Evolutionary conservation across 2,113 vertebrate genomes (phyloP), one percentile per base, ranked within the genome.

Genomic region (Tricholaema leucomelas): DNA sequence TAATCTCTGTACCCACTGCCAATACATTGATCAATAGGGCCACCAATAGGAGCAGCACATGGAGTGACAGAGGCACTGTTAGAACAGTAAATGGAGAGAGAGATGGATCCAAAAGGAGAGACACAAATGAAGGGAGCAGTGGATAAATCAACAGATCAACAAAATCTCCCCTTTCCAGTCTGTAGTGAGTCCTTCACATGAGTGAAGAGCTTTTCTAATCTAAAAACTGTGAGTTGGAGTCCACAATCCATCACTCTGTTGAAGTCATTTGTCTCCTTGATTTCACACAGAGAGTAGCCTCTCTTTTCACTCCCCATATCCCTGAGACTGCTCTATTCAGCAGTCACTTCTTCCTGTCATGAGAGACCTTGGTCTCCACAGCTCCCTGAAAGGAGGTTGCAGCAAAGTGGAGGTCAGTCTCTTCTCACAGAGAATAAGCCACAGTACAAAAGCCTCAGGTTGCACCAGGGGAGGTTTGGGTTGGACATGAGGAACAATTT

Each of bases 141-240:
- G 44, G 48, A 60, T 17, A 25, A 58, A 80, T 14, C 0, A 0
- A 40, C 15, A 61, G 31, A 36, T 10, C 0, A 6, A 38, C 25
- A 23, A 55, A 69, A 17, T 40, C 17, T 11, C 18, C 38, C 13
- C 13, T 63, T 28, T 42, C 19, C 17, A 20, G 52, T 8, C 24
- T 74, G 10, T 21, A 15, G 8, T 15, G 33, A 48, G 31, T 48
- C 27, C 48, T 72, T 63, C 31, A n/a, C 2, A 0, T 35, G 10
- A 70, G 15, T 9, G 23, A 73, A 23, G 3, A 10, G 14, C 10
- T 66, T 85, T 85, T 61, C 77, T 55, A 38, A 83, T 44, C 69
- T 55, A 44, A 67, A 28, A 86, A 31, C 11, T 12, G 36, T 65
- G 25, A 84, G 25, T 10, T 1, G 2, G 17, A 60, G 79, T 61